Base-by-base conservation (phyloP, 2,113 vertebrate species). In the Uropsilus gracilis region DNA sequence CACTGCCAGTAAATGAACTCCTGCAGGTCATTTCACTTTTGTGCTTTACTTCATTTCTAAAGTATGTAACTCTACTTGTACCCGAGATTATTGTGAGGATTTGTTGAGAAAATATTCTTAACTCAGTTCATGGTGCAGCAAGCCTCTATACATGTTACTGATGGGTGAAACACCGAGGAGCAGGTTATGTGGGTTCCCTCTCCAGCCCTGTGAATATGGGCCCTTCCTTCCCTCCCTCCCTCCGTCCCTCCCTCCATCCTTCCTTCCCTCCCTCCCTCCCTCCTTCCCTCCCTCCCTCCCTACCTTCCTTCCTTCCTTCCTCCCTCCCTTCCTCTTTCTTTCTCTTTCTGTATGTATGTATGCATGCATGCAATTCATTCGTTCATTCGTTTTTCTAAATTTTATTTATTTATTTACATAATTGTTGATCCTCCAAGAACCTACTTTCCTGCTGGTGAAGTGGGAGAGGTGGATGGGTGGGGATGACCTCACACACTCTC, bases 401-500 rank as follows among this genome's bases (percentile, higher is more conserved):
- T n/a, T n/a, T n/a, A n/a, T n/a, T n/a, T n/a, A n/a, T n/a, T n/a
- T n/a, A n/a, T n/a, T n/a, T n/a, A n/a, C n/a, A n/a, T n/a, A n/a
- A n/a, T n/a, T n/a, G n/a, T n/a, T n/a, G n/a, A n/a, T n/a, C n/a
- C n/a, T n/a, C n/a, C n/a, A n/a, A n/a, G n/a, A n/a, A n/a, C n/a
- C 76, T 32, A 0, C 12, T 24, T 66, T 22, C 55, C 53, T 93
- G 71, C n/a, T 39, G 17, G 26, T 34, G 8, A 48, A 68, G 34
- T 24, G 63, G 39, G 71, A 18, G 34, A 32, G 18, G 57, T 18
- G 20, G 68, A 11, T 64, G 53, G 5, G 4, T 64, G 53, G 5
- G 4, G 46, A 16, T 5, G 20, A 18, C 30, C 6, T 26, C 3
- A 48, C 1, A 2, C 30, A 18, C 5, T 28, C 48, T 39, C 2